Base-by-base conservation (phyloP, 2,113 vertebrate species). In the Phrynosoma platyrhinos region DNA sequence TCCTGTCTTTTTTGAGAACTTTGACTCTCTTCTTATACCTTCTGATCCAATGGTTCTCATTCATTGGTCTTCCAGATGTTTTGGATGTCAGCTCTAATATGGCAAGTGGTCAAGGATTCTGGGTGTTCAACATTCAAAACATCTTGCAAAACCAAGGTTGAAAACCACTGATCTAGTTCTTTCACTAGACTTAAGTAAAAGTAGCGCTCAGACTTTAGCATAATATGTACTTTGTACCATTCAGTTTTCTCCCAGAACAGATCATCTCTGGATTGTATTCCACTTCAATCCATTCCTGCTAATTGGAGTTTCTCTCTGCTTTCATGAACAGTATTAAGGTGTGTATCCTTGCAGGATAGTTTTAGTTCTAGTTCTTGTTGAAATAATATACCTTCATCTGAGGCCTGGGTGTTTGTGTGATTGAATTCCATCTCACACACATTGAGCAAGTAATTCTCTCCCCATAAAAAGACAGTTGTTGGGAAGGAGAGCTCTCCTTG, bases 311-410 rank as follows among this genome's bases (percentile, higher is more conserved):
- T 16, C n/a, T 69, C 32, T 68, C 72, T 58, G 9, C 76, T 55
- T 62, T 72, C 32, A 12, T 88, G 42, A n/a, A 77, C 80, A 88
- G 72, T 88, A 88, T 88, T 88, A 78, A 83, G 76, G n/a, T 66
- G 14, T 42, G 25, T 13, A 68, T 53, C 40, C 62, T 85, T 53
- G 75, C 27, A 88, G 62, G 23, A 74, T 64, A 62, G 68, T 30
- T 81, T 30, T 81, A 47, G 30, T 13, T 14, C 25, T 74, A 62
- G 9, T 42, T 81, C 55, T 74, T n/a, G 36, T 47, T 69, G 62
- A 36, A 32, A 2, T 36, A 9, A 23, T 47, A n/a, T 66, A 20
- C 9, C n/a, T 77, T 30, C 52, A 40, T 32, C 72, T 88, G 74
- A 69, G 42, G 58, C 8, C 53, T 23, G 52, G 32, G 27, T 42